Evolutionary conservation across 2,888 invertebrate species (phyloP).

Genomic region (Alviniconcha strummeri): DNA sequence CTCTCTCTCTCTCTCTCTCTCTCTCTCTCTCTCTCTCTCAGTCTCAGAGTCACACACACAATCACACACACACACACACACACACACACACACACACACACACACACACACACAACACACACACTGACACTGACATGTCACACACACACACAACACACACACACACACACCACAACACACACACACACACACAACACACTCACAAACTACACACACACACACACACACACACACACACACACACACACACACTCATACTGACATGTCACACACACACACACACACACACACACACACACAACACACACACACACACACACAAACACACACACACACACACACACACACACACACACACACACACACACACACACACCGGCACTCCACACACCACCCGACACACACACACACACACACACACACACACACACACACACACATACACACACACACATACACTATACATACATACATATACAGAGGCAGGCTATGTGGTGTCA

Average conservation of each 20-base stretch:
- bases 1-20: slow-evolving; percentile 22
- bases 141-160: background rate
- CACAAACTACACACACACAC: background rate
- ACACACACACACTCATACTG: too few relatives aligned
- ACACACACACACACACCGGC: background rate
- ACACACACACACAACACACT: background rate
- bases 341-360: background rate
- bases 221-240: background rate
- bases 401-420: background rate
- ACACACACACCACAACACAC: slow-evolving; percentile 6
- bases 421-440: slow-evolving; percentile 10
- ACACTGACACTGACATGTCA: background rate
- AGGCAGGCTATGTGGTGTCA: too few relatives aligned
- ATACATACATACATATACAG: background rate
- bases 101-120: too few relatives aligned
- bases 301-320: background rate
- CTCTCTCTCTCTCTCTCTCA: background rate
- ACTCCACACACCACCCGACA: background rate
- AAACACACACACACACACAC: background rate
- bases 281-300: background rate
- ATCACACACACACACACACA: background rate
- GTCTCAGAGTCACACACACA: background rate
- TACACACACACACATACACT: background rate
- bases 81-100: too few relatives aligned
- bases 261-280: too few relatives aligned